Conservation (phyloP, 37 sponge, comb jelly and placozoan genomes). For the Beroe ovata region DNA sequence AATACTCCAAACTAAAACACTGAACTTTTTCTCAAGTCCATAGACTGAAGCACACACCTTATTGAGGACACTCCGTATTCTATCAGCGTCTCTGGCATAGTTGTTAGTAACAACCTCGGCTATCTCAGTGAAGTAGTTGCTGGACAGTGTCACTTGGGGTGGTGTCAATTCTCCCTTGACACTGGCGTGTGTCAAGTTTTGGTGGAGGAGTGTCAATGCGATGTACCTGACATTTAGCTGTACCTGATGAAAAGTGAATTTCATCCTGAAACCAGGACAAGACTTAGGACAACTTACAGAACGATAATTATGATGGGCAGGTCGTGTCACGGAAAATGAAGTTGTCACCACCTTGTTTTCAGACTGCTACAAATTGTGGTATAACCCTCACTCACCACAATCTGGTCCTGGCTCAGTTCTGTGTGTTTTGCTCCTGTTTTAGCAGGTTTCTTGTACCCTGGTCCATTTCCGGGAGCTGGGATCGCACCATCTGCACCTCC, state of each 20-base stretch:
- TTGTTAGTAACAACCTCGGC: conserved; percentile 30
- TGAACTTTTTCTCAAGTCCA: too few species aligned
- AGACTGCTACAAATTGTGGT: too few species aligned
- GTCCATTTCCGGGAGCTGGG: neutral
- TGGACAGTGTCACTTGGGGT: conserved; percentile 27
- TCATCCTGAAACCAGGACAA: too few species aligned
- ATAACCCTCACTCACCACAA: conserved; percentile 41
- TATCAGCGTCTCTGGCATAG: conserved; percentile 18
- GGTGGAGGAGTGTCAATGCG: conserved; percentile 37
- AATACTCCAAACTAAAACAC: too few species aligned
- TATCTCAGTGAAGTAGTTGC: conserved; percentile 35
- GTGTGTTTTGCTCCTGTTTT: neutral
- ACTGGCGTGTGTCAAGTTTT: conserved; percentile 46
- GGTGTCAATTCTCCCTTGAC: conserved; percentile 10
- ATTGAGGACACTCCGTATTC: neutral
- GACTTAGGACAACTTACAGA: too few species aligned
- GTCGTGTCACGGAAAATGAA: too few species aligned
- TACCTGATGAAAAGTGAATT: too few species aligned
- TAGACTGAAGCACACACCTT: too few species aligned
- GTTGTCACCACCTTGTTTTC: too few species aligned
- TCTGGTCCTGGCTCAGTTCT: conserved; percentile 20
- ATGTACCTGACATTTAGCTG: conserved; percentile 62
- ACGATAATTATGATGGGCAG: too few species aligned
- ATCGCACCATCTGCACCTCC: neutral
- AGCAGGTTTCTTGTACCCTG: neutral